Percentiles rank a stretch among this genome's conserved stretches.
Conservation (phyloP, 2,113 vertebrate species). For the Onychostruthus taczanowskii region DNA sequence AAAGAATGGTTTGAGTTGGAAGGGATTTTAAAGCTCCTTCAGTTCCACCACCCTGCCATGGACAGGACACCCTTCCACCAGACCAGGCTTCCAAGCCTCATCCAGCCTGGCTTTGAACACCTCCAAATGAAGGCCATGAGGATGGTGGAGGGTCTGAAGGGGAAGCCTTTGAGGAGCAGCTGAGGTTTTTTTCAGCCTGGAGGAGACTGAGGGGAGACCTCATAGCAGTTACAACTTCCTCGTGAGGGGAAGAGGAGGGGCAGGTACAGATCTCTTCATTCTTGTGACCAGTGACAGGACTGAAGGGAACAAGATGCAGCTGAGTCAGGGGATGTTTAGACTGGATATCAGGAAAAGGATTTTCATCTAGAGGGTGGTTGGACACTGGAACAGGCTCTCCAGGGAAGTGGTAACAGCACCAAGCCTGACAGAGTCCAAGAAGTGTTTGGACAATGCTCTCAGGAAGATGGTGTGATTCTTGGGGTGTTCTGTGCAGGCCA, state of each 20-base stretch:
- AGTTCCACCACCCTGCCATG: neutral
- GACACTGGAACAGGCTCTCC: neutral
- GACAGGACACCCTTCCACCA: neutral
- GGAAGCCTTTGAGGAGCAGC: neutral
- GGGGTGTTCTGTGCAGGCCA: neutral
- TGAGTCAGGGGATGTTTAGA: neutral
- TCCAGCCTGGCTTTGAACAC: neutral
- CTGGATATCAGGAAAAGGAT: neutral
- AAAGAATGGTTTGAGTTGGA: neutral
- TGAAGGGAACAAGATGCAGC: neutral
- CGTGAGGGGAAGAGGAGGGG: fast-evolving
- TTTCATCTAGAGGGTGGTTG: neutral
- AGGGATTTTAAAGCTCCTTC: neutral
- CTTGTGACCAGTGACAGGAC: neutral
- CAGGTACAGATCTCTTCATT: neutral
- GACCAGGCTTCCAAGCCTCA: neutral
- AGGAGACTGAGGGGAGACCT: neutral
- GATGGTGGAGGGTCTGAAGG: neutral
- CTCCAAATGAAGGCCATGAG: neutral
- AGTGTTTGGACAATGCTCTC: neutral
- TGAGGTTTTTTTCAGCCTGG: neutral
- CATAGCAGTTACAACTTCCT: neutral
- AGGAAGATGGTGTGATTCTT: neutral
- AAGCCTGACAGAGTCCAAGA: neutral
- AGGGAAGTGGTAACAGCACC: neutral